Percentiles rank a stretch among this genome's conserved stretches.
Conservation (phyloP, 2,888 invertebrate genomes). For the Quadroppia sp. region DNA sequence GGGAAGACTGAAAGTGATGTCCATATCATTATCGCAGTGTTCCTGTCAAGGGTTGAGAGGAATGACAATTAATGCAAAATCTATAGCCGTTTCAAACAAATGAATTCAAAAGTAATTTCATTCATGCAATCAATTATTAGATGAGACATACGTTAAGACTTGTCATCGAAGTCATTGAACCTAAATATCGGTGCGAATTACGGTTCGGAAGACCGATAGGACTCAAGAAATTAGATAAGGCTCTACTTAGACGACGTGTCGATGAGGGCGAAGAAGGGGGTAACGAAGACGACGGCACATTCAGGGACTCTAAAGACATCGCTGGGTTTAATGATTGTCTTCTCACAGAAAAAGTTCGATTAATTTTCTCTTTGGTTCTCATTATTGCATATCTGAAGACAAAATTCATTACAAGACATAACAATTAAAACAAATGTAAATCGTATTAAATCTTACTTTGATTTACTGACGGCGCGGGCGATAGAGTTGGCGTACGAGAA, state of each 20-base stretch:
- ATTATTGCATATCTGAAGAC: constrained; percentile 20
- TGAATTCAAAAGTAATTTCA: constrained; percentile 1
- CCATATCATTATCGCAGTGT: not conserved
- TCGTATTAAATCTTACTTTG: constrained; percentile 33
- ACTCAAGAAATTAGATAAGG: constrained; percentile 33
- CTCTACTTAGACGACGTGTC: not conserved
- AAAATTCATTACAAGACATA: not conserved
- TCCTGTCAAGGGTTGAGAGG: constrained; percentile 20
- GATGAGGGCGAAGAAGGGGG: constrained; percentile 23
- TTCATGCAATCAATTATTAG: not conserved
- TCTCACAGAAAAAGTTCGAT: constrained; percentile 34
- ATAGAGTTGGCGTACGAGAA: constrained; percentile 18
- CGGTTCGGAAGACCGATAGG: constrained; percentile 29
- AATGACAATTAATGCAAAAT: constrained; percentile 1
- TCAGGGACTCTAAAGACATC: constrained; percentile 32
- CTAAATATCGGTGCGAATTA: not conserved
- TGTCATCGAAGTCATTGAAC: constrained; percentile 22
- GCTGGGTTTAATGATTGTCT: constrained; percentile 15
- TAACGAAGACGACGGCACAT: not conserved
- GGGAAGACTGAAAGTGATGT: constrained; percentile 36
- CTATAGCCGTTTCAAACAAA: not conserved
- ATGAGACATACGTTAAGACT: constrained; percentile 11
- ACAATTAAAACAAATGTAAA: not conserved
- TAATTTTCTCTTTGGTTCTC: constrained; percentile 39
- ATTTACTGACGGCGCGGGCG: constrained; percentile 31